Base-by-base conservation (phyloP, 2,113 vertebrate genomes). In the Nettapus auritus region DNA sequence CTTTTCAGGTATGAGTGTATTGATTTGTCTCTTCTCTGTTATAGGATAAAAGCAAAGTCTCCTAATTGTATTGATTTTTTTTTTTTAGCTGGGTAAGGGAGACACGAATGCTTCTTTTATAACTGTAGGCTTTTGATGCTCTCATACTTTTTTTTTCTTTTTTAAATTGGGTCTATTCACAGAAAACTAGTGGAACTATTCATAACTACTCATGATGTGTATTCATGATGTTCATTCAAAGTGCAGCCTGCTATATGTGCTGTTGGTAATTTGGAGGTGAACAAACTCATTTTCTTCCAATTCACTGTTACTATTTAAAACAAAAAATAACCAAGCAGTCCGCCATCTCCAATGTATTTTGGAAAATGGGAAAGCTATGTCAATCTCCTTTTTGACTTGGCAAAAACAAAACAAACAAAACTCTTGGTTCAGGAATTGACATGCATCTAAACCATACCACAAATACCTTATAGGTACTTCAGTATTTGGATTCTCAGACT, bases 1-100 rank as follows among this genome's bases (percentile, higher is more conserved):
- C 99, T 91, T 98, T 99, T 63, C 98, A 98, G 98, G 99, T 99
- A 98, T 60, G 94, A 70, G 42, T 62, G 9, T 36, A 67, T 71
- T 52, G 6, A 62, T 91, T 66, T 70, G 9, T 71, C 7, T 82
- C 55, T 66, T 42, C 60, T 84, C 21, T 7, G 13, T 52, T 53
- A 53, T 3, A 82, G 44, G 31, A 50, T 56, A 68, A 90, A 94
- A 93, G 16, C n/a, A 34, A 90, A 93, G 16, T 34, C 48, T 82
- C 11, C 46, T 78, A 13, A 36, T 75, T 66, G n/a, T 57, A 18
- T 8, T 70, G 25, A 50, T 11, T 40, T 40, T 26, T 22, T 57
- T 36, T 74, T 64, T 76, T 78, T 75, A 69, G 85, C 15, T 66
- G 28, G 31, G 2, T 50, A 40, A 82, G 26, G 3, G 53, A 86